Base-by-base conservation (phyloP, 1,140 invertebrate genomes). In the Drosophila novamexicana region DNA sequence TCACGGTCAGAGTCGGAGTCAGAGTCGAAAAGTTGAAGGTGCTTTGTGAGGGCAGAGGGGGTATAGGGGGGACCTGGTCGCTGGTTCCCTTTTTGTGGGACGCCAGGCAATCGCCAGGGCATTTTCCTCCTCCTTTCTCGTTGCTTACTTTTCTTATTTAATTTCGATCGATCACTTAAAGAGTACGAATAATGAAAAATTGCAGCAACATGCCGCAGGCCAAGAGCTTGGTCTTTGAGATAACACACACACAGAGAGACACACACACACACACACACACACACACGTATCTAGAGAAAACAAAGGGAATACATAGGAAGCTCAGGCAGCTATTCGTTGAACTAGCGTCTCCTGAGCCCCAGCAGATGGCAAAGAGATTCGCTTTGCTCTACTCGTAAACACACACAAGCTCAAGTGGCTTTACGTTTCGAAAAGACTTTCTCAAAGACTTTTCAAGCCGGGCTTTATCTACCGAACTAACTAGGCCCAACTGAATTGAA, bases 151-250 rank as follows among this genome's bases (percentile, higher is more conserved):
- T 82, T 86, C 82, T 86, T 86, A 86, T 86, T 86, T 86, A 86
- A 86, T 86, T 86, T 86, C 82, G 82, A 86, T 86, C 82, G 82
- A 86, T 86, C 82, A 86, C 82, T 86, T 85, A 85, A 81, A 85
- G 79, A 85, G 79, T 78, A 70, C 79, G 83, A 88, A 85, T 86
- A 86, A 85, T 85, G 77, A 86, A 82, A 86, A 86, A 88, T 88
- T 82, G 76, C 82, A 76, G 56, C 68, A 76, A 71, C 67, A 76
- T 64, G 82, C 82, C 76, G 71, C 79, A 49, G 79, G 83, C 57
- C 36, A 64, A 65, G 49, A 85, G 50, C 57, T 62, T 66, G 54
- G 58, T 79, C 39, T 72, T 66, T 62, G 34, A 70, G 75, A 81
- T 81, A 81, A 72, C 66, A 73, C 57, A 50, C 62, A 56, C 44